These are phyloP conservation scores for Drosophila sordidula DNA, from an alignment of 2,888 invertebrate species.

Conservation along the genomic window DNA sequence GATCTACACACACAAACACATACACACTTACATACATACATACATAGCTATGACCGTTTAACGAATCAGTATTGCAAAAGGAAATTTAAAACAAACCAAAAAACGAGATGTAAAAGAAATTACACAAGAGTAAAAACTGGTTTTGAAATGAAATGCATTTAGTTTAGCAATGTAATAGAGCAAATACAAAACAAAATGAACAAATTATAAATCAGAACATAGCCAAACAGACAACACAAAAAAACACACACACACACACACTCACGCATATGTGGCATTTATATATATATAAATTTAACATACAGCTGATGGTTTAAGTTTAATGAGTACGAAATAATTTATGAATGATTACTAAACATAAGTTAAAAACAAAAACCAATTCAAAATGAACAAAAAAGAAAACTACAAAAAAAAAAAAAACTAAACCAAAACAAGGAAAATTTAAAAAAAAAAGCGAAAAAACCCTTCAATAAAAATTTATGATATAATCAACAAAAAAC, in stretches of 20 bases:
- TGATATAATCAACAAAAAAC: slow-evolving; percentile 78
- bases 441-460: slow-evolving; percentile 57
- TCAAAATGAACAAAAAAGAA: slow-evolving; percentile 41
- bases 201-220: slow-evolving; percentile 17
- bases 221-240: slow-evolving; percentile 24
- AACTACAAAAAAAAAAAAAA: slow-evolving; percentile 53
- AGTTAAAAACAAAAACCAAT: slow-evolving; percentile 48
- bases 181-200: slow-evolving; percentile 11
- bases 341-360: slow-evolving; percentile 71
- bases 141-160: slow-evolving; percentile 58
- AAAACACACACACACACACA: slow-evolving; percentile 36
- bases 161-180: slow-evolving; percentile 48
- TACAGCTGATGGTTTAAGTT: slow-evolving; percentile 78
- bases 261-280: slow-evolving; percentile 69
- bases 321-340: slow-evolving; percentile 78
- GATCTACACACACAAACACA: slow-evolving; percentile 11
- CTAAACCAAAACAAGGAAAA: slow-evolving; percentile 28
- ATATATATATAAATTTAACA: slow-evolving; percentile 68
- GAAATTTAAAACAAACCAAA: slow-evolving; percentile 30
- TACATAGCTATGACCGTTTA: slow-evolving; percentile 30
- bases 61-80: slow-evolving; percentile 60
- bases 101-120: background rate
- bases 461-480: slow-evolving; percentile 84
- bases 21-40: background rate
- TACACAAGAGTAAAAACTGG: slow-evolving; percentile 32